phyloP scores from a whole-genome alignment of 2,797 vertebrate species.

The Heterohyrax brucei region DNA sequence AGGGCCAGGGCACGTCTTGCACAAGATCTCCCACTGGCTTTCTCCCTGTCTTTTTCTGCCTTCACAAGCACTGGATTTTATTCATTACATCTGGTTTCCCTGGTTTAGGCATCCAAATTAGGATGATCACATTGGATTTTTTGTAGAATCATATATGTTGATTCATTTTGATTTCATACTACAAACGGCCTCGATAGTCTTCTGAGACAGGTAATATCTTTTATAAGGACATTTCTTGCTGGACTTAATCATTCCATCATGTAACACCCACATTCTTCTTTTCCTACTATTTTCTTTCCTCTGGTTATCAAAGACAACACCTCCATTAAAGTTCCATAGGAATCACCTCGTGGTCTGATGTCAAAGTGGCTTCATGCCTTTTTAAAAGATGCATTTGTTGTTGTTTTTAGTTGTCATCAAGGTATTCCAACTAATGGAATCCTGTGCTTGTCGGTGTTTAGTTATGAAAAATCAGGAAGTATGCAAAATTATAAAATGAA shows the following conservation, averaged over 20 bases:
- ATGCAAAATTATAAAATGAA: background rate
- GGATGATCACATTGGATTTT: background rate
- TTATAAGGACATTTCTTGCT: background rate
- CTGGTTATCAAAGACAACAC: background rate
- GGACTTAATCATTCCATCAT: background rate
- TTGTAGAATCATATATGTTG: background rate
- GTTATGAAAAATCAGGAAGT: slow-evolving; percentile 10
- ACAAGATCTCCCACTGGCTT: background rate
- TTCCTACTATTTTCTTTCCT: background rate
- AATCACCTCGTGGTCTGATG: background rate
- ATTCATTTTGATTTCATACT: background rate
- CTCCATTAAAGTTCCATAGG: background rate
- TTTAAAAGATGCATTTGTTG: no score
- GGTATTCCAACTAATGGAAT: no score
- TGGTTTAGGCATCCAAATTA: background rate
- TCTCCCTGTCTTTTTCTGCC: background rate
- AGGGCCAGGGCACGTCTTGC: background rate
- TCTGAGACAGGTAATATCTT: background rate
- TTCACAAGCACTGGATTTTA: background rate
- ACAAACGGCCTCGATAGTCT: background rate
- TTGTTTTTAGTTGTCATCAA: no score
- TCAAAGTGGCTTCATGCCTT: background rate
- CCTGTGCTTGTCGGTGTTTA: background rate
- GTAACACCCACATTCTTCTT: background rate
- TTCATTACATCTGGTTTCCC: background rate